Evolutionary conservation across 2,113 vertebrate genomes (phyloP), one percentile per base, ranked within the genome.

Genomic region (Aptenodytes forsteri): DNA sequence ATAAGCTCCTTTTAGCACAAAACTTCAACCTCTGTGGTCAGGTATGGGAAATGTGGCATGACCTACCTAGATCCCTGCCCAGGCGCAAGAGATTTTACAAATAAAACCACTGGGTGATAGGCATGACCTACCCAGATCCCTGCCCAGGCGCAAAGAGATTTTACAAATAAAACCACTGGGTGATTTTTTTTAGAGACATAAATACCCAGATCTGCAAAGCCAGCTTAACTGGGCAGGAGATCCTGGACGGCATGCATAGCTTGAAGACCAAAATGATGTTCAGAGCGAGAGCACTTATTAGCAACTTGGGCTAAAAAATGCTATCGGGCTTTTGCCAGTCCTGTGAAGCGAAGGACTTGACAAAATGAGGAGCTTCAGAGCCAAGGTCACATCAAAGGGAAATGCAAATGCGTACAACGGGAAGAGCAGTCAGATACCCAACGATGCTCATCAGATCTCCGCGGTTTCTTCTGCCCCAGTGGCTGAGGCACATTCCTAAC

Each of bases 31-130:
- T 71, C 20, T 40, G 29, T 12, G 50, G 26, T 40, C 21, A 56
- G 56, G 25, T 11, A 9, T 10, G 62, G 55, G 86, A 94, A 55
- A 44, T 1, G 5, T 0, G 15, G 36, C 2, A 3, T 1, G 20
- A 42, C 42, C 59, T 38, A 14, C 40, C 54, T 5, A 25, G 47
- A 61, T 23, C 82, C 32, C 44, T 62, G 55, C 25, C 50, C 79
- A 67, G 56, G 22, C 25, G 58, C 27, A 11, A 30, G 16, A 15
- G 18, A 54, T 40, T 47, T 83, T 26, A 75, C 26, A 50, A 21
- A 83, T 22, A 38, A 71, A 91, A 50, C 3, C 25, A 38, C 47
- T 3, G 21, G 49, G 23, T 10, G 12, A 10, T 4, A n/a, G 15
- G 36, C 2, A 3, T 1, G 20, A 42, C 42, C 59, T 38, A 14